Base-by-base conservation (phyloP, 2,113 vertebrate species). In the Siphamia tubifer region DNA sequence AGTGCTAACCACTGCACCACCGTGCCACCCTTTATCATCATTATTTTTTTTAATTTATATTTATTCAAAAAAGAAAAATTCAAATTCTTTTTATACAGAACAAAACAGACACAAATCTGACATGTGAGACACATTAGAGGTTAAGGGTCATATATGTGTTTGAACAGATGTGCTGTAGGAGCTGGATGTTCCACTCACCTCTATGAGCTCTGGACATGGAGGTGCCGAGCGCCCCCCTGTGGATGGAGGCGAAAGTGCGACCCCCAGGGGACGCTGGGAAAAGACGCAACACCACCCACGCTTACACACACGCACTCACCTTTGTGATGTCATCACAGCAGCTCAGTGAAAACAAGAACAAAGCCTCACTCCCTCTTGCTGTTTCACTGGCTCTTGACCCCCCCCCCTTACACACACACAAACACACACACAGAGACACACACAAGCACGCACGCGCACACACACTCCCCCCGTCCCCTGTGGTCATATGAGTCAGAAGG, bases 401-500 rank as follows among this genome's bases (percentile, higher is more conserved):
- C 1, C 10, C 19, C 45, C 9, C n/a, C n/a, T n/a, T n/a, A n/a
- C 56, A 1, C 8, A 4, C 27, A 17, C 24, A 10, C 39, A 2
- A 4, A 6, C 10, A 2, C 19, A 6, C 13, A 10, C 40, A n/a
- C n/a, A n/a, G n/a, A n/a, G n/a, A n/a, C n/a, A n/a, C n/a, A n/a
- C n/a, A n/a, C n/a, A n/a, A n/a, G n/a, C 56, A 1, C 8, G 4
- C 27, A 17, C 24, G 10, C 39, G 2, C 7, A 6, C 10, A 2
- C 19, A 6, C 13, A 10, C 40, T 2, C 2, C 11, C 23, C 9
- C 8, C 17, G 38, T 19, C 57, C 17, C 40, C 17, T 17, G 8
- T 3, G 3, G 19, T 54, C 23, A 19, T 39, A 5, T 84, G 84
- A 87, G 60, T 90, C 85, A 90, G 61, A 48, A 43, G 54, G 52